Conservation (phyloP, 2,113 vertebrate species). For the Tupaia tana region DNA sequence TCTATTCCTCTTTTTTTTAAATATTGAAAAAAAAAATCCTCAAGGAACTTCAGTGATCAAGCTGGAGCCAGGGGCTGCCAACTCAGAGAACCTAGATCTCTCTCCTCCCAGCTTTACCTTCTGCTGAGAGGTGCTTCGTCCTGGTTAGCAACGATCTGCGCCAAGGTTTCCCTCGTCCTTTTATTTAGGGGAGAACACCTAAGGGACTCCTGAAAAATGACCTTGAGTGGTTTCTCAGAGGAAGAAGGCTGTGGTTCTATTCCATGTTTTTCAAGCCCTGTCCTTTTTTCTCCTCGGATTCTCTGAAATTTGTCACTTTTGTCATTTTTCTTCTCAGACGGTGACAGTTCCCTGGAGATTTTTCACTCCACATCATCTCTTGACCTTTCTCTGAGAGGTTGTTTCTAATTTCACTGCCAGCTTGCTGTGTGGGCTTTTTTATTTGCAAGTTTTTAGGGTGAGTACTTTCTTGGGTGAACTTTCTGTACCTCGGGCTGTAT, state of each 20-base stretch:
- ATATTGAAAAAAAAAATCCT: neutral
- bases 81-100: neutral
- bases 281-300: slow-evolving; percentile 60
- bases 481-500: slow-evolving; percentile 44
- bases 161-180: neutral
- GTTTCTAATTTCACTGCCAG: slow-evolving; percentile 64
- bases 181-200: neutral
- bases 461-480: slow-evolving; percentile 49
- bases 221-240: slow-evolving; percentile 43
- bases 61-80: neutral
- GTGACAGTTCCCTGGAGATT: slow-evolving; percentile 63
- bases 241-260: neutral
- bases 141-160: neutral
- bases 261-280: neutral
- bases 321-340: slow-evolving; percentile 69
- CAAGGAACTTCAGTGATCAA: neutral
- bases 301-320: slow-evolving; percentile 68
- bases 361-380: slow-evolving; percentile 57
- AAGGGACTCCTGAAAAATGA: slow-evolving; percentile 13
- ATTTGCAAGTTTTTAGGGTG: slow-evolving; percentile 55
- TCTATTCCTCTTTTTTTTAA: slow-evolving; percentile 7
- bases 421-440: slow-evolving; percentile 29
- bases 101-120: neutral
- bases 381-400: slow-evolving; percentile 74
- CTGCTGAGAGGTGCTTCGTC: neutral